Conservation (phyloP, 2,888 invertebrate species). For the Epsilonema sp. region DNA sequence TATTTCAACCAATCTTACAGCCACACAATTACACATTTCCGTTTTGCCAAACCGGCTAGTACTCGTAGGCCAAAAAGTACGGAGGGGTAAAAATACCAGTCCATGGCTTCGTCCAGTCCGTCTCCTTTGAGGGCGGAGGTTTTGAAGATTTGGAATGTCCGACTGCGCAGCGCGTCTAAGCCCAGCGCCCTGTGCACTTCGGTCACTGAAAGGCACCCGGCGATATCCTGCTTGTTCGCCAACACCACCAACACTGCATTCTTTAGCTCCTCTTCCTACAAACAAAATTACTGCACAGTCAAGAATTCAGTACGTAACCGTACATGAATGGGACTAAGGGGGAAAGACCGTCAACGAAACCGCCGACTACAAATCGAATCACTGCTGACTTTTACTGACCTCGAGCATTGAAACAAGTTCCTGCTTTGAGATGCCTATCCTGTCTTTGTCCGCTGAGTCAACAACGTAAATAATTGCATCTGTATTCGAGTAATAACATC, state of each 20-base stretch:
- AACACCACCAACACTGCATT: constrained; percentile 85
- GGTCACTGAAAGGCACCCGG: constrained; percentile 82
- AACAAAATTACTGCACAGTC: no score
- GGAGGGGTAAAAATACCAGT: constrained; percentile 70
- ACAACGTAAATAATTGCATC: constrained; percentile 99
- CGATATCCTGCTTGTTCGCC: constrained; percentile 98
- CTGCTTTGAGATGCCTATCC: constrained; percentile 97
- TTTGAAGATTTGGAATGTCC: constrained; percentile 98
- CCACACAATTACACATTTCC: no score
- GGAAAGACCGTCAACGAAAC: no score
- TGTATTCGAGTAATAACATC: constrained; percentile 98
- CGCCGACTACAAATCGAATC: no score
- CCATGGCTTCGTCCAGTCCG: constrained; percentile 96
- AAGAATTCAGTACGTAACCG: no score
- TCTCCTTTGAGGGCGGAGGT: constrained; percentile 94
- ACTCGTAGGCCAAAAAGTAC: background rate
- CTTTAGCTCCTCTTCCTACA: constrained; percentile 81
- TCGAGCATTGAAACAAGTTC: constrained; percentile 88
- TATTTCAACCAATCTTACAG: no score
- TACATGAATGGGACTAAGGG: no score
- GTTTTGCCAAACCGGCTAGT: no score
- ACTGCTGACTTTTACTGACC: no score
- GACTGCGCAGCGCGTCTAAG: constrained; percentile 73
- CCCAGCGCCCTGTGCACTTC: constrained; percentile 89
- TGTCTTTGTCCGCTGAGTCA: constrained; percentile 91